phyloP scores from a whole-genome alignment of 2,888 invertebrate species.

The Caenorhabditis sp. region DNA sequence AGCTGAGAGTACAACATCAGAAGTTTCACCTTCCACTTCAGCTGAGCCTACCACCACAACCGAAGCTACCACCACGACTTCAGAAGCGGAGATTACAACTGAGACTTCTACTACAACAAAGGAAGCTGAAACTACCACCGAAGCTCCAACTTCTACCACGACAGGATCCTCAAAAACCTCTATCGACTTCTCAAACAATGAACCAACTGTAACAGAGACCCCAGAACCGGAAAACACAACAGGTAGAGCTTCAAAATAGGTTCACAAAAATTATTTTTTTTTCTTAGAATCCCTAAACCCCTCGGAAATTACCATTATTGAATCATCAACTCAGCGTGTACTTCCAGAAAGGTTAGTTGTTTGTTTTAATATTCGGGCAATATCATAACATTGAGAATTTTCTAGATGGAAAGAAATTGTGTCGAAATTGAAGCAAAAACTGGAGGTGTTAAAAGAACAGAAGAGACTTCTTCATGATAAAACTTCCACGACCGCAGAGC shows the following conservation, averaged over 20 bases:
- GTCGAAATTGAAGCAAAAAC: slow-evolving; percentile 40
- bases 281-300: background rate
- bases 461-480: slow-evolving; percentile 31
- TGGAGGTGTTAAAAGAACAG: slow-evolving; percentile 44
- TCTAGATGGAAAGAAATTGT: slow-evolving; percentile 45
- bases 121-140: slow-evolving; percentile 3
- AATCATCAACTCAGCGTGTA: background rate
- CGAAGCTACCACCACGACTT: slow-evolving; percentile 1
- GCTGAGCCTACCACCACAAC: slow-evolving; percentile 9
- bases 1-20: background rate
- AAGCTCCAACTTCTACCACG: background rate
- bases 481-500: slow-evolving; percentile 7
- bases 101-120: slow-evolving; percentile 2
- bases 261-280: too few species aligned
- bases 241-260: background rate
- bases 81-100: slow-evolving; percentile 5
- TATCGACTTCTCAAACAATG: slow-evolving; percentile 5
- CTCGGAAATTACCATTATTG: background rate
- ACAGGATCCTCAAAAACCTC: background rate
- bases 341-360: background rate
- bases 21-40: background rate
- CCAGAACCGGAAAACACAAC: background rate
- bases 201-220: background rate
- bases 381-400: background rate
- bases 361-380: background rate